Conservation (phyloP, 2,797 vertebrate genomes). For the Meda fulgida region DNA sequence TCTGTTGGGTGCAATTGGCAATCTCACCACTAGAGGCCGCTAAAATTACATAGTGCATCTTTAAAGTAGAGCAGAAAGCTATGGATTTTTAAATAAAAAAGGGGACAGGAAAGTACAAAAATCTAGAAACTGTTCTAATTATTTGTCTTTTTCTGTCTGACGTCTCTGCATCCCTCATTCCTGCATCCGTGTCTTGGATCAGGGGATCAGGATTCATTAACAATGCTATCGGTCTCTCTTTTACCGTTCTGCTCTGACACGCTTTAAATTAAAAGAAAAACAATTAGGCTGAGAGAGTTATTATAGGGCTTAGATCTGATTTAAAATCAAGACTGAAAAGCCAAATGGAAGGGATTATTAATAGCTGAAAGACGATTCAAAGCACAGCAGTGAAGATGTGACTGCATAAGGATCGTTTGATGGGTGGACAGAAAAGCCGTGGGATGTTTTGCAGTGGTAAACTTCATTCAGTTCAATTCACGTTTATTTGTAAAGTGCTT, state of each 20-base stretch:
- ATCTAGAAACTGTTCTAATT: neutral
- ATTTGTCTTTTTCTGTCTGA: too few relatives aligned
- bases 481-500: too few relatives aligned
- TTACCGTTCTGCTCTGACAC: constrained; percentile 70
- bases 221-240: constrained; percentile 76
- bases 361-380: constrained; percentile 54
- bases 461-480: neutral
- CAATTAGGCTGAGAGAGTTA: constrained; percentile 66
- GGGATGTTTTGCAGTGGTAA: neutral
- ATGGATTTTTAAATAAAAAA: neutral
- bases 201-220: constrained; percentile 72
- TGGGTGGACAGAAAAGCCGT: neutral
- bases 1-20: too few relatives aligned
- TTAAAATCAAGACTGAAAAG: constrained; percentile 45
- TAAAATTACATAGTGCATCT: too few relatives aligned
- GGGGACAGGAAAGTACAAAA: neutral
- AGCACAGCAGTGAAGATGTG: constrained; percentile 43
- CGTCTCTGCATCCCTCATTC: constrained; percentile 1
- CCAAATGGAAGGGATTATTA: constrained; percentile 70
- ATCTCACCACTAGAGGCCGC: too few relatives aligned
- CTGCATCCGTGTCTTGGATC: neutral
- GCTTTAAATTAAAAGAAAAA: constrained; percentile 72
- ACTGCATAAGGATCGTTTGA: neutral
- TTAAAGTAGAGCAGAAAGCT: neutral
- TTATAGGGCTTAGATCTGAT: constrained; percentile 28